Evolutionary conservation across 2,888 invertebrate species (phyloP).

Genomic region (Myopa testacea): DNA sequence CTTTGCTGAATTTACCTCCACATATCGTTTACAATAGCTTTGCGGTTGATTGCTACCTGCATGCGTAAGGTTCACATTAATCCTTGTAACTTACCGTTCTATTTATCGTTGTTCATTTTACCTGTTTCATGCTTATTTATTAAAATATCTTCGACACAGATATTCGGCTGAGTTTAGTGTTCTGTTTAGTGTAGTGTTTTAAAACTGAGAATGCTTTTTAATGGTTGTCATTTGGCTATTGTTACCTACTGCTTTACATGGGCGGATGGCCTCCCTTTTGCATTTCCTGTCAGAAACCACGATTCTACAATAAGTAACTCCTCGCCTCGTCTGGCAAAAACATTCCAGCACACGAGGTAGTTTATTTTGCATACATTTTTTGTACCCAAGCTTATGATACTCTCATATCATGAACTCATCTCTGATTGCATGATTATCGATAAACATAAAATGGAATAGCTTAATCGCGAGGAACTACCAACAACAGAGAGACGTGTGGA

Average conservation of each 20-base stretch:
- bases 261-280: background rate
- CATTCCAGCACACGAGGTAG: conserved; percentile 1
- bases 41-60: too few species aligned
- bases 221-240: background rate
- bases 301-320: background rate
- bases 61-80: too few species aligned
- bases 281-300: conserved; percentile 22
- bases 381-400: background rate
- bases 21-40: too few species aligned
- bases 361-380: conserved; percentile 26
- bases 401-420: conserved; percentile 32
- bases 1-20: too few species aligned
- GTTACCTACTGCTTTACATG: background rate
- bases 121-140: background rate
- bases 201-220: background rate
- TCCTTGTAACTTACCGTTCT: background rate
- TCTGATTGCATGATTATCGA: conserved; percentile 39
- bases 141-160: too few species aligned
- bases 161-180: too few species aligned
- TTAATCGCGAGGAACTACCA: conserved; percentile 25
- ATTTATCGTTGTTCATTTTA: background rate
- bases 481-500: background rate
- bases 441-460: conserved; percentile 40
- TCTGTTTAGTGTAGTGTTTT: background rate
- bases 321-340: background rate